Percentiles rank a stretch among this genome's conserved stretches.
Conservation (phyloP, 1,140 invertebrate genomes). For the Pteromalus puparum region DNA sequence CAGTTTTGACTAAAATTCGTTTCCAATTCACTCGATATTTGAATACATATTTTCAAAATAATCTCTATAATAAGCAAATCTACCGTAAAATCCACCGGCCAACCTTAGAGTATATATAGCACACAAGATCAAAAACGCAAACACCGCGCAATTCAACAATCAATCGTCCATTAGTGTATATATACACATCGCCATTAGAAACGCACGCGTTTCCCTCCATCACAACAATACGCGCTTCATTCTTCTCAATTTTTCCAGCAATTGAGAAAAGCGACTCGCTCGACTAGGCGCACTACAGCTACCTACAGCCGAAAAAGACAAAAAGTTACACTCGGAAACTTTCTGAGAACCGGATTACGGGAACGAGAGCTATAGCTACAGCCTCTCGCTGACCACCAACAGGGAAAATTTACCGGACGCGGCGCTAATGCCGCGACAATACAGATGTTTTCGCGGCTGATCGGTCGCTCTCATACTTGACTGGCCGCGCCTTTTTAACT, state of each 20-base stretch:
- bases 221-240: not conserved
- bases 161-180: not conserved
- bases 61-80: too few relatives aligned
- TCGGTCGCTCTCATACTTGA: conserved; percentile 32
- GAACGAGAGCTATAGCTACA: too few relatives aligned
- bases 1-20: too few relatives aligned
- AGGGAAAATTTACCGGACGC: not conserved
- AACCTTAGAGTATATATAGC: too few relatives aligned
- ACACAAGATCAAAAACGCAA: not conserved
- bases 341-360: conserved; percentile 6
- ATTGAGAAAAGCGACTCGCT: conserved; percentile 41
- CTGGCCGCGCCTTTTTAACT: conserved; percentile 43
- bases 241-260: conserved; percentile 22
- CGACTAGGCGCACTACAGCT: not conserved
- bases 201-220: too few relatives aligned
- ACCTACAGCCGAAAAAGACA: not conserved
- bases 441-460: conserved; percentile 24
- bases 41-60: too few relatives aligned
- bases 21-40: too few relatives aligned
- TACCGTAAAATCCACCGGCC: too few relatives aligned
- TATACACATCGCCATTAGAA: not conserved
- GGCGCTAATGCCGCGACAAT: conserved; percentile 37
- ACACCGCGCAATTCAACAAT: not conserved
- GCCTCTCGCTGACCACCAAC: not conserved
- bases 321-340: conserved; percentile 3